These are phyloP conservation scores for Pelodytes ibericus DNA, from an alignment of 2,797 vertebrate genomes.

Conservation along the genomic window DNA sequence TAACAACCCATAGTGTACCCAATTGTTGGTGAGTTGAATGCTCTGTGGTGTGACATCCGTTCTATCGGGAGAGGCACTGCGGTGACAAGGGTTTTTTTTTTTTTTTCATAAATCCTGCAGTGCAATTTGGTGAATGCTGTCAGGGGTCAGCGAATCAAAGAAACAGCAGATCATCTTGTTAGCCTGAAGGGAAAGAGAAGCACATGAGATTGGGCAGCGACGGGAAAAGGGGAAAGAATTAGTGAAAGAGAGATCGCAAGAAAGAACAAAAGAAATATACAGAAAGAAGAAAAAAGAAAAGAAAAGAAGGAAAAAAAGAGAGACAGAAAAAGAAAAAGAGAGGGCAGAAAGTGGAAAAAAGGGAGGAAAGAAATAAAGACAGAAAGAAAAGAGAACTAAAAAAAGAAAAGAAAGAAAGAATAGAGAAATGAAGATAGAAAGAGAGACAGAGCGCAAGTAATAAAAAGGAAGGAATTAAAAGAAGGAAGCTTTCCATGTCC, in stretches of 20 bases:
- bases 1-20: no score
- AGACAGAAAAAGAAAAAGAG: neutral
- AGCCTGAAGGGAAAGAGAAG: slow-evolving; percentile 61
- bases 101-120: slow-evolving; percentile 44
- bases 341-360: neutral
- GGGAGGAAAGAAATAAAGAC: neutral
- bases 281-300: neutral
- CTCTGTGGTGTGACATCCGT: slow-evolving; percentile 28
- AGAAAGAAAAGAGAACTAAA: neutral
- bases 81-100: neutral
- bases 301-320: neutral
- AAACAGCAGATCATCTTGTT: slow-evolving; percentile 68
- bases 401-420: neutral
- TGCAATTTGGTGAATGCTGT: slow-evolving; percentile 59
- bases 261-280: neutral
- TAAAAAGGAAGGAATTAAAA: no score
- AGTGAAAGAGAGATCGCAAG: neutral
- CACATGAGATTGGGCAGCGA: neutral
- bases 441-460: no score
- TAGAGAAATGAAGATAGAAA: no score
- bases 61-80: slow-evolving; percentile 1
- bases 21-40: no score
- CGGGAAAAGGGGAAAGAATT: neutral
- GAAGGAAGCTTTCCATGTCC: neutral
- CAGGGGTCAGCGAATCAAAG: slow-evolving; percentile 66